A percentile compares a stretch with the other conserved stretches of the same genome.
phyloP scores from a whole-genome alignment of 2,888 invertebrate species.

The Conus canariensis region DNA sequence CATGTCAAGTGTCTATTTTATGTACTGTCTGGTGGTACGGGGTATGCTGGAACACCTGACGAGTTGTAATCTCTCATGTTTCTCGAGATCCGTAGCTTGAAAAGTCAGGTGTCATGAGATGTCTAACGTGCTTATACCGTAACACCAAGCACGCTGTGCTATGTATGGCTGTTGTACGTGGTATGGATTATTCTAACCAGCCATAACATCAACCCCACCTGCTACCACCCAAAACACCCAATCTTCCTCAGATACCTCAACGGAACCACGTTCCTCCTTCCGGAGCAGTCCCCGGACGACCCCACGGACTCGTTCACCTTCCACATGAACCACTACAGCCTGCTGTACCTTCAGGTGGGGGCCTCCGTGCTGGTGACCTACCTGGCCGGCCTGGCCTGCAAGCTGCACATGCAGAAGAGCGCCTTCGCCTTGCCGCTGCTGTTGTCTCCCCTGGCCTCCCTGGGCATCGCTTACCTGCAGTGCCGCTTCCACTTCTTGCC shows the following conservation, averaged over 20 bases:
- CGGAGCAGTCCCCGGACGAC: conserved; percentile 45
- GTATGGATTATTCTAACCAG: background rate
- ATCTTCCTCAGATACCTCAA: conserved; percentile 50
- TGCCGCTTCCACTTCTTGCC: conserved; percentile 66
- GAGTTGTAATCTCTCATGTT: too few species aligned
- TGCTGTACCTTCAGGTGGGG: conserved; percentile 69
- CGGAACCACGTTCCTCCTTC: conserved; percentile 53
- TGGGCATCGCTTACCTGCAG: conserved; percentile 65
- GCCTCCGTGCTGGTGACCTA: conserved; percentile 74
- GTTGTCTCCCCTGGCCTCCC: conserved; percentile 75
- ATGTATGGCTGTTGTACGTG: too few species aligned
- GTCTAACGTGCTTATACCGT: too few species aligned
- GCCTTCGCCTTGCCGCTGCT: conserved; percentile 80
- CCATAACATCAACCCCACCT: background rate
- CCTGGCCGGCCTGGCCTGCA: conserved; percentile 81
- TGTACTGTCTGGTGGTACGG: too few species aligned
- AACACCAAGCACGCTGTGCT: too few species aligned
- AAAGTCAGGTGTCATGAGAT: too few species aligned
- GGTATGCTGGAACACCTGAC: too few species aligned
- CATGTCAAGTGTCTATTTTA: too few species aligned
- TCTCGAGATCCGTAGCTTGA: too few species aligned
- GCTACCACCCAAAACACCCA: background rate
- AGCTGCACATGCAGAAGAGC: conserved; percentile 79
- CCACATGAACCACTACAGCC: conserved; percentile 57
- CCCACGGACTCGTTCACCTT: background rate